Percentiles rank a stretch among this genome's conserved stretches.
phyloP scores from a whole-genome alignment of 2,113 vertebrate species.

The Acrocephalus kingi region DNA sequence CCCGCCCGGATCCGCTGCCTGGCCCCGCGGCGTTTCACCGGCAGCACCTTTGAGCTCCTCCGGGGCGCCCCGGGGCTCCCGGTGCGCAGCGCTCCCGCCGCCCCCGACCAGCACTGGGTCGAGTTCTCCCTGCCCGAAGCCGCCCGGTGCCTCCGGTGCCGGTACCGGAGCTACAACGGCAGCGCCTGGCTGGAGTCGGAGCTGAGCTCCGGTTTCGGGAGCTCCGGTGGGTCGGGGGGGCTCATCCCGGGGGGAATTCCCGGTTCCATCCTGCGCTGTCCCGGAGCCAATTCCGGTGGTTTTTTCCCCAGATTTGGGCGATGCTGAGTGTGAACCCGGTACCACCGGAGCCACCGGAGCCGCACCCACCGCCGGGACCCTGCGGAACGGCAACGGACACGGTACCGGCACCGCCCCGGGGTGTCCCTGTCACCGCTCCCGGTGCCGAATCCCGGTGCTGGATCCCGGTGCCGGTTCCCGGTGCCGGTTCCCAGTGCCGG shows the following conservation, averaged over 20 bases:
- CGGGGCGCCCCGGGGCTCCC: rapidly evolving
- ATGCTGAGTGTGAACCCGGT: background rate
- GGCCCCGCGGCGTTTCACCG: background rate
- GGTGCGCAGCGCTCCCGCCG: rapidly evolving
- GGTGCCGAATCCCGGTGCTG: too few species aligned
- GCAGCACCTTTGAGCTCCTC: background rate
- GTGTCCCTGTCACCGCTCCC: background rate
- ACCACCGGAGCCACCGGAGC: background rate
- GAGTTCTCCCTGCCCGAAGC: background rate
- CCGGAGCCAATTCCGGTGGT: background rate
- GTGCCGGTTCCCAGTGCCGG: too few species aligned
- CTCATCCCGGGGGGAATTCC: background rate
- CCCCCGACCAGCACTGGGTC: background rate
- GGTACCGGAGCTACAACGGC: background rate
- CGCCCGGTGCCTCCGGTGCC: background rate
- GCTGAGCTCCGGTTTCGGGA: background rate
- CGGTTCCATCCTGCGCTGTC: background rate
- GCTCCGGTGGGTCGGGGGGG: background rate
- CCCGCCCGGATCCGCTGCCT: background rate
- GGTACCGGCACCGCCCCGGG: background rate
- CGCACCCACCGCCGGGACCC: background rate
- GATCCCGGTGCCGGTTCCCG: too few species aligned
- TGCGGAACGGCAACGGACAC: background rate
- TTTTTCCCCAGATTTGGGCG: background rate
- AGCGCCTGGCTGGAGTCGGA: background rate